phyloP scores from a whole-genome alignment of 2,888 invertebrate species.

The Mamestra brassicae region DNA sequence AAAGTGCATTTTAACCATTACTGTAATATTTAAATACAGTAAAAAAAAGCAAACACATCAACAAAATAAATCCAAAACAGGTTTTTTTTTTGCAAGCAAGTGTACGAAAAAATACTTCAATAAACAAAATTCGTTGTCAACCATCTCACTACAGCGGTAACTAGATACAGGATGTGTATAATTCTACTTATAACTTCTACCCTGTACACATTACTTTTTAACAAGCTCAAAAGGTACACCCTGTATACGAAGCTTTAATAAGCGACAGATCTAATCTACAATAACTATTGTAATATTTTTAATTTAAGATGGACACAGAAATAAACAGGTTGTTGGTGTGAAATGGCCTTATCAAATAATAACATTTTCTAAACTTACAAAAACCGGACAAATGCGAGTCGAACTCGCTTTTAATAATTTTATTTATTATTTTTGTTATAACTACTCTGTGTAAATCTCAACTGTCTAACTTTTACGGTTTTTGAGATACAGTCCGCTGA shows the following conservation, averaged over 20 bases:
- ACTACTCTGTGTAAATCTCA: too few species aligned
- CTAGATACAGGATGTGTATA: constrained; percentile 50
- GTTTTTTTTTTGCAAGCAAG: constrained; percentile 47
- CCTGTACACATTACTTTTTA: constrained; percentile 60
- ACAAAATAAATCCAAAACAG: neutral
- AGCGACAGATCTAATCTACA: constrained; percentile 47
- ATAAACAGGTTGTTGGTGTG: constrained; percentile 12
- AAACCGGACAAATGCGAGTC: too few species aligned
- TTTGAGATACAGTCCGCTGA: too few species aligned
- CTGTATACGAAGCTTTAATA: constrained; percentile 54
- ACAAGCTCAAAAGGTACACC: constrained; percentile 49
- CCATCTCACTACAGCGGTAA: constrained; percentile 59
- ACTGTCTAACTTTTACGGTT: too few species aligned
- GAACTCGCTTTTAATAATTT: too few species aligned
- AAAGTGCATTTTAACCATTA: neutral
- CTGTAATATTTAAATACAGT: neutral
- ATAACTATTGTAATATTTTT: neutral
- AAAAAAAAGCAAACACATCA: neutral
- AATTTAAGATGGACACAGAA: constrained; percentile 14
- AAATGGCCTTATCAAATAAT: neutral
- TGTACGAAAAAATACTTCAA: constrained; percentile 36
- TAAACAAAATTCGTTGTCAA: constrained; percentile 41
- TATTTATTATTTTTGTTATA: too few species aligned
- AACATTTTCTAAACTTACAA: too few species aligned
- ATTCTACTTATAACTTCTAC: constrained; percentile 45